phyloP scores from a whole-genome alignment of 2,797 vertebrate species.

The Staurois parvus region DNA sequence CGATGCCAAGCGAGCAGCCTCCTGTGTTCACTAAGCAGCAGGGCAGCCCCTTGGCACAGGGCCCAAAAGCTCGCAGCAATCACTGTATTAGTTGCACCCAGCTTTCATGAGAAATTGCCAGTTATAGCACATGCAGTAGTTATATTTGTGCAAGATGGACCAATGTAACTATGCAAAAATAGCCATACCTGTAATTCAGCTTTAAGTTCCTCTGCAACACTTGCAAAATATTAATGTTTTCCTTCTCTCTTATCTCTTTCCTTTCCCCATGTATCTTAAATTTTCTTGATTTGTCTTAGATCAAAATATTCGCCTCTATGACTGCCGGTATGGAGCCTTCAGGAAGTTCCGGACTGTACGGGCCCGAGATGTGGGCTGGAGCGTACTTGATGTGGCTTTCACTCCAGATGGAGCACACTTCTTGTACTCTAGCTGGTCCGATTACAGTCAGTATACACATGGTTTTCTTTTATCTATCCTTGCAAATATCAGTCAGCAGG shows the following conservation, averaged over 20 bases:
- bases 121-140: too few species aligned
- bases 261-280: too few species aligned
- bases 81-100: too few species aligned
- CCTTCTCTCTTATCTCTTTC: neutral
- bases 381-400: constrained; percentile 91
- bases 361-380: constrained; percentile 93
- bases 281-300: constrained; percentile 69
- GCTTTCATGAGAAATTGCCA: too few species aligned
- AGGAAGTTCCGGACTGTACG: constrained; percentile 83
- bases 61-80: too few species aligned
- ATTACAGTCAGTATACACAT: constrained; percentile 86
- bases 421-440: constrained; percentile 95
- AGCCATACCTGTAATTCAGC: too few species aligned
- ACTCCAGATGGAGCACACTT: constrained; percentile 84
- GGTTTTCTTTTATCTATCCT: neutral
- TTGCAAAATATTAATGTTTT: neutral
- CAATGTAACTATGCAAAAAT: too few species aligned
- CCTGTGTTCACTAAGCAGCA: too few species aligned
- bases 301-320: constrained; percentile 90
- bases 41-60: too few species aligned
- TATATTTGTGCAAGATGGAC: too few species aligned
- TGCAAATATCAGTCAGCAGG: neutral
- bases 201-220: too few species aligned
- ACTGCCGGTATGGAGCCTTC: constrained; percentile 85
- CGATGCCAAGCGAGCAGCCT: too few species aligned